Base-by-base conservation (phyloP, 1,140 invertebrate genomes). In the Drosophila tristis region DNA sequence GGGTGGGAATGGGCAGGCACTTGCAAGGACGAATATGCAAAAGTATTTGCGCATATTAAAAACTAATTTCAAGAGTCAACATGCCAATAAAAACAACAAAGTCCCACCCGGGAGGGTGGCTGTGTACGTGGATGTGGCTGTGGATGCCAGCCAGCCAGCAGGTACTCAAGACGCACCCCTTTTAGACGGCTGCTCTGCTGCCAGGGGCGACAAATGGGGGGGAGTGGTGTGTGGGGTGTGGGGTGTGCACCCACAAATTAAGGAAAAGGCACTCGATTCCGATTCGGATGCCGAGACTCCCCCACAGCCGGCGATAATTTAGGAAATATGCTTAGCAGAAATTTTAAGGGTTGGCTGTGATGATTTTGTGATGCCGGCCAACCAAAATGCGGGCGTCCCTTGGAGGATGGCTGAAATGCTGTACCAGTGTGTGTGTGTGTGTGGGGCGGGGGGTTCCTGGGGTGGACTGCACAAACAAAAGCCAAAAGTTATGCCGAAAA, bases 21-120 rank as follows among this genome's bases (percentile, higher is more conserved):
- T 85, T 65, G 84, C 5, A 2, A 7, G 26, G 70, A 67, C 75
- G 67, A 76, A 84, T 89, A 89, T 89, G 84, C 84, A 89, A 89
- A 66, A 89, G 79, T 89, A 90, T 89, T 89, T 89, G 80, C 85
- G 79, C 85, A 84, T 90, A 89, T 89, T 89, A 89, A 89, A 89
- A 89, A 85, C 80, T 90, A 89, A 89, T 89, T 89, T 89, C 85
- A 77, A 90, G 90, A 90, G 85, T 89, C 85, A 89, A 89, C 85
- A 89, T 90, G 77, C 85, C 85, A 80, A 89, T 89, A 85, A 89
- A 72, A 89, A 89, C 84, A 89, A 79, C 76, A 80, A 77, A 63
- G 42, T 78, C 29, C 45, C n/a, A 6, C 29, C 31, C 45, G 11
- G 8, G 57, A 56, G 75, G 80, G 80, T 84, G 74, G 55, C 39